Percentiles rank a stretch among this genome's conserved stretches.
These are phyloP conservation scores for Scyliorhinus canicula DNA, from an alignment of 2,797 vertebrate species.

Conservation along the genomic window DNA sequence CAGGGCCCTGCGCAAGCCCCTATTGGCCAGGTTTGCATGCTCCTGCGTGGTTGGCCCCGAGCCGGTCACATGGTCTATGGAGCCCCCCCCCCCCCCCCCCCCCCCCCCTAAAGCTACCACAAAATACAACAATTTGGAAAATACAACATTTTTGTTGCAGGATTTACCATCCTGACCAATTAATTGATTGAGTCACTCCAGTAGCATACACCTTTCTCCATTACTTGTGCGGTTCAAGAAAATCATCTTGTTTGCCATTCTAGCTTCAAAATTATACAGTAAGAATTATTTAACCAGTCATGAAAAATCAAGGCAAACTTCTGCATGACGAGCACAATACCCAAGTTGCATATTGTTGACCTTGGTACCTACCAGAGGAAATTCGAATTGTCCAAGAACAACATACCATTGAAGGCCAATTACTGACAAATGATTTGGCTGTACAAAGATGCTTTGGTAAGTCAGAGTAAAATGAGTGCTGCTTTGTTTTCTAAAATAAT, in stretches of 20 bases:
- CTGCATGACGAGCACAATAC: not conserved
- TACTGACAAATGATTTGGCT: not conserved
- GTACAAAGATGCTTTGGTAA: not conserved
- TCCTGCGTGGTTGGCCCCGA: too few relatives aligned
- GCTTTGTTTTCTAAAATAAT: not conserved
- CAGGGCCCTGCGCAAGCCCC: too few relatives aligned
- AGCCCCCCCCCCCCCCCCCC: too few relatives aligned
- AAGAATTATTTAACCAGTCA: not conserved
- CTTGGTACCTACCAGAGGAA: not conserved
- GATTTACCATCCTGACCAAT: too few relatives aligned
- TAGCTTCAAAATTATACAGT: not conserved
- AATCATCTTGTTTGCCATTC: not conserved
- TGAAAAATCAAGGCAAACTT: not conserved
- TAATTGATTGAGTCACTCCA: not conserved
- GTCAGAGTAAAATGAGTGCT: not conserved
- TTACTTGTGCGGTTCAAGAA: not conserved
- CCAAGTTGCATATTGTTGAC: not conserved
- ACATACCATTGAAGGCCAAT: not conserved
- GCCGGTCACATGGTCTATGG: too few relatives aligned
- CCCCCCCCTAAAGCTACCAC: too few relatives aligned
- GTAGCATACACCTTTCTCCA: not conserved
- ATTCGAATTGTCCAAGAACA: not conserved
- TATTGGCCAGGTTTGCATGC: too few relatives aligned
- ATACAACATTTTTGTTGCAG: not conserved
- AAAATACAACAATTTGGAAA: not conserved